These are phyloP conservation scores for Amiota minor DNA, from an alignment of 2,888 invertebrate genomes.

Conservation along the genomic window DNA sequence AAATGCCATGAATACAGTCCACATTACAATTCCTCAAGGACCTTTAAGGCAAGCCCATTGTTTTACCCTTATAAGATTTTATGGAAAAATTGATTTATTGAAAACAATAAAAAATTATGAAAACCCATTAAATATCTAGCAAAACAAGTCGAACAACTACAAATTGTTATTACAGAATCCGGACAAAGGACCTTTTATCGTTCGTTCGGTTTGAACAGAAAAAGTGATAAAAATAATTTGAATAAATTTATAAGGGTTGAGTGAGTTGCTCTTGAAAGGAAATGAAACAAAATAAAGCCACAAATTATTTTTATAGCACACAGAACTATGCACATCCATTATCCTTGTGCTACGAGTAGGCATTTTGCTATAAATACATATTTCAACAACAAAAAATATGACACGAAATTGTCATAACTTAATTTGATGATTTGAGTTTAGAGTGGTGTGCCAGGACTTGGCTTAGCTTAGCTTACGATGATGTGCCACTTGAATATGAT, in stretches of 20 bases:
- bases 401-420: constrained; percentile 45
- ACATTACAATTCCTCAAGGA: too few species aligned
- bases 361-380: not conserved
- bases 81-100: constrained; percentile 51
- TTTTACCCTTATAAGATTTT: not conserved
- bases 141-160: constrained; percentile 62
- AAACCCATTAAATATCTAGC: constrained; percentile 60
- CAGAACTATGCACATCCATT: constrained; percentile 54
- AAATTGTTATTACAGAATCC: constrained; percentile 54
- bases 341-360: constrained; percentile 28
- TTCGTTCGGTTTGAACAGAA: constrained; percentile 13
- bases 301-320: constrained; percentile 66
- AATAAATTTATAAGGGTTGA: constrained; percentile 26
- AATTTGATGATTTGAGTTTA: constrained; percentile 55
- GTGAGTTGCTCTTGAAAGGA: constrained; percentile 1
- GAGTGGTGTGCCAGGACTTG: constrained; percentile 45
- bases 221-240: constrained; percentile 39
- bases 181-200: constrained; percentile 22
- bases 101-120: constrained; percentile 65
- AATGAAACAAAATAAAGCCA: constrained; percentile 48
- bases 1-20: too few species aligned
- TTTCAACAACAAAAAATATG: constrained; percentile 32
- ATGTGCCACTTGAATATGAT: constrained; percentile 39
- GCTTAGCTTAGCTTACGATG: not conserved
- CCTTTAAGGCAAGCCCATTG: too few species aligned